Base-by-base conservation (phyloP, 2,888 invertebrate species). In the Taphrorychus bicolor region DNA sequence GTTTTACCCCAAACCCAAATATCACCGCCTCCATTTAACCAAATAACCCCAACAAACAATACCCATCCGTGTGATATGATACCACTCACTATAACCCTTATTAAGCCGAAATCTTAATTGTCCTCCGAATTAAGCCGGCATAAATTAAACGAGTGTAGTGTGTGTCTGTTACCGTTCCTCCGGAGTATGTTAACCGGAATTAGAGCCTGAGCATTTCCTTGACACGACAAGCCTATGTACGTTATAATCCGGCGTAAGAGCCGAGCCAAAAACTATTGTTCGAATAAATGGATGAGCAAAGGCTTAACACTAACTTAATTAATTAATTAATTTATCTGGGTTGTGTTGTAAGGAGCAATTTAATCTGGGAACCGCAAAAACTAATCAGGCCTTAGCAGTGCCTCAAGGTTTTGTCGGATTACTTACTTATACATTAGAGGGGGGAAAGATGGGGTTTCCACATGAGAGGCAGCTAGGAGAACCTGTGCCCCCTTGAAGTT, bases 71-170 rank as follows among this genome's bases (percentile, higher is more conserved):
- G n/a, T n/a, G n/a, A n/a, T n/a, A n/a, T 45, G 45, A 45, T 45
- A 11, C 17, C 45, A 16, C 45, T n/a, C 3, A n/a, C 14, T 14
- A 7, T 32, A 45, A 45, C 45, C 45, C 14, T 5, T 17, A 14
- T 5, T n/a, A 45, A 5, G 5, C 45, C 14, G 14, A 45, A 45
- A 45, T 45, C 40, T 54, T 54, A 52, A 52, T 52, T 52, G 52
- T 52, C 22, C 23, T 22, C 52, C 21, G 32, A 54, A 54, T 32
- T 54, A 54, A 54, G n/a, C 54, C 18, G 45, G 18, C 54, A 40
- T 40, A 62, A 54, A 62, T 62, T 62, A 62, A 62, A 62, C 45
- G 45, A 53, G 45, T 56, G 61, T 62, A 62, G 53, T 17, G 45
- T 60, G 40, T 56, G 61, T 62, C 54, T 62, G 32, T 54, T 54